Percentiles rank a stretch among this genome's conserved stretches.
Conservation (phyloP, 2,888 invertebrate species). For the Cenopis cana region DNA sequence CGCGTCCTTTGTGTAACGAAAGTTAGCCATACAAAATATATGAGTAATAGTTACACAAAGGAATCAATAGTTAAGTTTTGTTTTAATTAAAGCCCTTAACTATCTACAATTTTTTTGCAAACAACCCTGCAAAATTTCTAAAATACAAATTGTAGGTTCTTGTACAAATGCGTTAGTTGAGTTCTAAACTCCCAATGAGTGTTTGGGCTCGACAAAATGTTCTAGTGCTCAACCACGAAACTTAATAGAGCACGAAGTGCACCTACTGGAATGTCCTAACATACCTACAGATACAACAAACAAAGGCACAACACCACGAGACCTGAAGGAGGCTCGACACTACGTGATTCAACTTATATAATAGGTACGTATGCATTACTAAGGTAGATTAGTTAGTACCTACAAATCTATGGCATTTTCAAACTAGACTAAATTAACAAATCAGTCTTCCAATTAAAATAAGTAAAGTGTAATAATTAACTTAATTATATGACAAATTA, state of each 20-base stretch:
- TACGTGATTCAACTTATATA: conserved; percentile 67
- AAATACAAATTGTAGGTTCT: neutral
- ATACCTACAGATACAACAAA: conserved; percentile 69
- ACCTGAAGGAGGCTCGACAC: conserved; percentile 72
- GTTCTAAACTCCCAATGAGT: conserved; percentile 33
- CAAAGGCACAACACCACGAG: conserved; percentile 81
- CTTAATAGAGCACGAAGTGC: conserved; percentile 68
- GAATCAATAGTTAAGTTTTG: too few relatives aligned
- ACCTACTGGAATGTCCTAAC: conserved; percentile 78
- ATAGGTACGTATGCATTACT: conserved; percentile 67
- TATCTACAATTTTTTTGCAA: too few relatives aligned
- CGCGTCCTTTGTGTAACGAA: too few relatives aligned
- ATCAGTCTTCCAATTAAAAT: conserved; percentile 84
- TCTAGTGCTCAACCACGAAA: conserved; percentile 47
- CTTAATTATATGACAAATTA: conserved; percentile 65
- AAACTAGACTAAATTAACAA: conserved; percentile 85
- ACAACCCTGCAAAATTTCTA: conserved; percentile 7
- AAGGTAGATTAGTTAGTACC: conserved; percentile 67
- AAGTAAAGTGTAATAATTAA: conserved; percentile 67
- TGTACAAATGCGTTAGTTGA: conserved; percentile 11
- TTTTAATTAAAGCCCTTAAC: too few relatives aligned
- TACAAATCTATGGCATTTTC: conserved; percentile 83
- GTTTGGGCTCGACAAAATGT: conserved; percentile 2
- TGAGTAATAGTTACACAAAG: too few relatives aligned
- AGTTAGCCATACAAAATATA: too few relatives aligned